These are phyloP conservation scores for Triplophysa siluroides DNA, from an alignment of 2,113 vertebrate genomes.

Conservation along the genomic window DNA sequence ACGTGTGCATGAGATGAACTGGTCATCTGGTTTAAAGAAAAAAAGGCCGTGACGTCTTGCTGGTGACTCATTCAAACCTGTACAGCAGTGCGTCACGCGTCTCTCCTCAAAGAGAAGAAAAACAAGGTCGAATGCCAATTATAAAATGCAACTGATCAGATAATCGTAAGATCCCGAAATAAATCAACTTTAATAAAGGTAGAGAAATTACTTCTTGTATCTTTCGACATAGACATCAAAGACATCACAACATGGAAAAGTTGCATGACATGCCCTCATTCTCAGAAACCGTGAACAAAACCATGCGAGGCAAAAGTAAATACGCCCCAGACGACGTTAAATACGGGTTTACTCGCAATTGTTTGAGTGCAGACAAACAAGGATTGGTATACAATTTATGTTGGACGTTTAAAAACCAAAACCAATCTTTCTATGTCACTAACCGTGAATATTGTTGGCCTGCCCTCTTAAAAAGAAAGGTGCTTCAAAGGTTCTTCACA, in stretches of 20 bases:
- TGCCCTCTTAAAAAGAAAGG: no score
- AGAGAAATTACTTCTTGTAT: no score
- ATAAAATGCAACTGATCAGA: not conserved
- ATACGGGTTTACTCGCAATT: not conserved
- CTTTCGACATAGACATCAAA: no score
- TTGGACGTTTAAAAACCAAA: no score
- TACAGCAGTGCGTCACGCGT: not conserved
- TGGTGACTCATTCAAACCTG: not conserved
- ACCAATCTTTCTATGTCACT: not conserved
- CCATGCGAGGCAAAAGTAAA: not conserved
- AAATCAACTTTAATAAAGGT: no score
- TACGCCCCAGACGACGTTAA: not conserved
- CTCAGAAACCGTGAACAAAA: not conserved
- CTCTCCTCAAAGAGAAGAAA: not conserved
- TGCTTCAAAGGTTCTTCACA: no score
- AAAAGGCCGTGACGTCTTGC: not conserved
- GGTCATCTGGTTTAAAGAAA: not conserved
- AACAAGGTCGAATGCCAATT: not conserved
- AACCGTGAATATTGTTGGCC: not conserved
- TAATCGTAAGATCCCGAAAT: no score
- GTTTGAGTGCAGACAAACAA: no score
- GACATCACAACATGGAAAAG: no score
- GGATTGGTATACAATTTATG: no score
- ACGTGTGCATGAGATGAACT: conserved; percentile 2
- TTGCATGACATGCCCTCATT: not conserved